Conservation (phyloP, 53 echinoderm and acorn worm genomes). For the Paracentrotus lividus region DNA sequence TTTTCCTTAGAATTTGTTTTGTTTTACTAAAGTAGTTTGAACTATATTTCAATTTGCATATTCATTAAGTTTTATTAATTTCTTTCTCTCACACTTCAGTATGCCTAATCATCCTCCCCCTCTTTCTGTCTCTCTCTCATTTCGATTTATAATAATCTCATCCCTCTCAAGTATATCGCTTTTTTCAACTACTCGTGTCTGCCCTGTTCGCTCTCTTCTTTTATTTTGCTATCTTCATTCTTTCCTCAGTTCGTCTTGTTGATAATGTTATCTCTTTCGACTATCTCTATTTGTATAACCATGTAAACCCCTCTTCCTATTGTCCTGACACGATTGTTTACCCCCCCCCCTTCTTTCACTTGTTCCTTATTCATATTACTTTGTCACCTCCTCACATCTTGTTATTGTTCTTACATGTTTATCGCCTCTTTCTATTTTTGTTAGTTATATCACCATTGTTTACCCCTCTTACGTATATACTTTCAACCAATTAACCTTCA, state of each 20-base stretch:
- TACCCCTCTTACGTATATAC: neutral
- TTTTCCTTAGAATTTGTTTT: no score
- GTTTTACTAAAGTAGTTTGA: no score
- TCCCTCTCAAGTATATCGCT: neutral
- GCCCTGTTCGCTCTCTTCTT: neutral
- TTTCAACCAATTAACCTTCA: neutral
- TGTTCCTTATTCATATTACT: no score
- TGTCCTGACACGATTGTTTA: no score
- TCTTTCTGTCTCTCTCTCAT: neutral
- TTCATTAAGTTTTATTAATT: no score
- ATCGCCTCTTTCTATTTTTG: neutral
- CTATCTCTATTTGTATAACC: neutral
- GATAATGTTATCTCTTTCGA: neutral
- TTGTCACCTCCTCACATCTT: no score
- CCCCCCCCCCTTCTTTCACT: no score
- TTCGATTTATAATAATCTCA: neutral
- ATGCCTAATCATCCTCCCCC: neutral
- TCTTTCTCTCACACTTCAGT: neutral
- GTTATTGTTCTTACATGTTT: no score
- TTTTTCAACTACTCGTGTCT: neutral
- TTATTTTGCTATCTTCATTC: neutral
- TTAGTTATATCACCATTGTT: neutral
- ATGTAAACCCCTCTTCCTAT: no score
- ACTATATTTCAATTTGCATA: no score
- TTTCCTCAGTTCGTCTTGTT: neutral